A percentile compares a stretch with the other conserved stretches of the same genome.
These are phyloP conservation scores for Carabus problematicus DNA, from an alignment of 2,888 invertebrate species.

Conservation along the genomic window DNA sequence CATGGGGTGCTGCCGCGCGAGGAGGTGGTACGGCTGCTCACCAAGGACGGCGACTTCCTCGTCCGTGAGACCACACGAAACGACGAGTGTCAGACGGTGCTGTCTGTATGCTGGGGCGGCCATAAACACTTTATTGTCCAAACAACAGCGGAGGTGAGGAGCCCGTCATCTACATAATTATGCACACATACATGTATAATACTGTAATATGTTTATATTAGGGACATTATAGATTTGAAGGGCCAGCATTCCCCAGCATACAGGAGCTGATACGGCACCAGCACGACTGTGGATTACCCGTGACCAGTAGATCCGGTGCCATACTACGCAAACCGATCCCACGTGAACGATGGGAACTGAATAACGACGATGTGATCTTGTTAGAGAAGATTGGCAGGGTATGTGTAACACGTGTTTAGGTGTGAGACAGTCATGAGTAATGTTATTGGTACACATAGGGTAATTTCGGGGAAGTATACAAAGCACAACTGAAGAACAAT, in stretches of 20 bases:
- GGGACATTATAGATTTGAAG: slow-evolving; percentile 94
- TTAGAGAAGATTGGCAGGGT: slow-evolving; percentile 94
- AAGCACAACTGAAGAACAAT: slow-evolving; percentile 83
- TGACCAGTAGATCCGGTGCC: slow-evolving; percentile 92
- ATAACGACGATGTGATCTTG: slow-evolving; percentile 92
- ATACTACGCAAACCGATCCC: slow-evolving; percentile 85
- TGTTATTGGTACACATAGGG: slow-evolving; percentile 71
- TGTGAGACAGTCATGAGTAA: slow-evolving; percentile 15
- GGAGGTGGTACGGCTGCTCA: slow-evolving; percentile 89
- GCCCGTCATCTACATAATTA: background rate
- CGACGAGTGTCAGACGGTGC: slow-evolving; percentile 89
- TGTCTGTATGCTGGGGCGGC: slow-evolving; percentile 95
- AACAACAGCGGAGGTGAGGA: slow-evolving; percentile 83
- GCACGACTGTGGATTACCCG: slow-evolving; percentile 82
- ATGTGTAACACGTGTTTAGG: slow-evolving; percentile 53
- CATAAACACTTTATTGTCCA: slow-evolving; percentile 98
- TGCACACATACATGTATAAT: background rate
- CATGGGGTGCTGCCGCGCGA: slow-evolving; percentile 95
- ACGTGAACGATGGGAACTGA: slow-evolving; percentile 93
- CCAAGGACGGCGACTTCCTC: slow-evolving; percentile 93
- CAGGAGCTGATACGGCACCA: slow-evolving; percentile 91
- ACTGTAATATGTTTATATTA: too few relatives aligned
- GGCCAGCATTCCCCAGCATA: slow-evolving; percentile 91
- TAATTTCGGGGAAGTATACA: slow-evolving; percentile 97
- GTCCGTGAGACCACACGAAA: slow-evolving; percentile 92